These are phyloP conservation scores for Mythimna loreyi DNA, from an alignment of 2,888 invertebrate species.

Conservation along the genomic window DNA sequence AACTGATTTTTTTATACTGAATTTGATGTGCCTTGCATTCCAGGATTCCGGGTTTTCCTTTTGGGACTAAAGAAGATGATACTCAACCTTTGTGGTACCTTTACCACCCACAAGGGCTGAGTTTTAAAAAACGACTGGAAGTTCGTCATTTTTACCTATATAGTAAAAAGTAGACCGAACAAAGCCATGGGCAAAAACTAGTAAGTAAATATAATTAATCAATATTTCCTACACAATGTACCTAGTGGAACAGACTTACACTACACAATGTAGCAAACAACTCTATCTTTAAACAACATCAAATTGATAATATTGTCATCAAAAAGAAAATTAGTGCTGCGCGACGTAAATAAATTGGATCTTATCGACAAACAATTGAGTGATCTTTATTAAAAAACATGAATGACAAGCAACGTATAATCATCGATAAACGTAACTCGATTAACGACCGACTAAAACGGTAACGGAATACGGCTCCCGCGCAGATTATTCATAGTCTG, in stretches of 20 bases:
- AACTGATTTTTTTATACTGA: no score
- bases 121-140: no score
- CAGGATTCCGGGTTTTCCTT: no score
- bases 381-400: slow-evolving; percentile 25
- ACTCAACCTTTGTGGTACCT: no score
- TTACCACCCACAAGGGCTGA: no score
- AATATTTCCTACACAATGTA: neutral
- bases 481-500: slow-evolving; percentile 86
- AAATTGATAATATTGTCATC: slow-evolving; percentile 7
- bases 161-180: no score
- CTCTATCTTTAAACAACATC: neutral
- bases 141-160: no score
- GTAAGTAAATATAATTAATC: no score
- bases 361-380: slow-evolving; percentile 44
- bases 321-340: slow-evolving; percentile 19
- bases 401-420: slow-evolving; percentile 41
- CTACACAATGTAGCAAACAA: neutral
- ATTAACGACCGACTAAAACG: slow-evolving; percentile 55
- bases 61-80: no score
- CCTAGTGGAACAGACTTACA: neutral
- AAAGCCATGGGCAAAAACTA: no score
- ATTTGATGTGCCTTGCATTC: no score
- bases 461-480: slow-evolving; percentile 71
- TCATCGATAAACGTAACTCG: slow-evolving; percentile 52
- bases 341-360: slow-evolving; percentile 10